These are phyloP conservation scores for Heterotilapia buettikoferi DNA, from an alignment of 2,113 vertebrate genomes.

Conservation along the genomic window DNA sequence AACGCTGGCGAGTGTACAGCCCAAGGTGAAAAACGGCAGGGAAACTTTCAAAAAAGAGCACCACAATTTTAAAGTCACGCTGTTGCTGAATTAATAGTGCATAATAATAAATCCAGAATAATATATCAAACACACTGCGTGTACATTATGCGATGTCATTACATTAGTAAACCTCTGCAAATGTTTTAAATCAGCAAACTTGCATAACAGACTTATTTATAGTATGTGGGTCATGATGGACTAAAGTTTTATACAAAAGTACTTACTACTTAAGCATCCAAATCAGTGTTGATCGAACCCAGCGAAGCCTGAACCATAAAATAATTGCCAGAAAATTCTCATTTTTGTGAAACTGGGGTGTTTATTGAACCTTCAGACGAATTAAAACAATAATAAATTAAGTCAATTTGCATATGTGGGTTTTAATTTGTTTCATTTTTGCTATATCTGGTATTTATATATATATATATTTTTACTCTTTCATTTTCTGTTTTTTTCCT, in stretches of 20 bases:
- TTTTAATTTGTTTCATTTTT: background rate
- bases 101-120: background rate
- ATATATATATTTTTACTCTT: background rate
- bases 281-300: background rate
- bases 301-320: background rate
- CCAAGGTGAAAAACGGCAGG: conserved; percentile 69
- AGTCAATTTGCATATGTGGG: background rate
- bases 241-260: background rate
- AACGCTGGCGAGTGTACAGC: conserved; percentile 90
- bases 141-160: background rate
- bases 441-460: background rate
- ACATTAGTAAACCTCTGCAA: background rate
- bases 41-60: background rate
- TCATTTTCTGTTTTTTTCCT: background rate
- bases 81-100: background rate
- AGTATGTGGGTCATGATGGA: background rate
- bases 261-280: background rate
- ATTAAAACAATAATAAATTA: background rate
- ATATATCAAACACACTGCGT: background rate
- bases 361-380: background rate
- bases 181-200: background rate
- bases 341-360: background rate
- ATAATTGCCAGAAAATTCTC: background rate
- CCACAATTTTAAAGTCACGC: background rate
- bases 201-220: background rate